Conservation (phyloP, 2,113 vertebrate species). For the Bagarius yarrelli region DNA sequence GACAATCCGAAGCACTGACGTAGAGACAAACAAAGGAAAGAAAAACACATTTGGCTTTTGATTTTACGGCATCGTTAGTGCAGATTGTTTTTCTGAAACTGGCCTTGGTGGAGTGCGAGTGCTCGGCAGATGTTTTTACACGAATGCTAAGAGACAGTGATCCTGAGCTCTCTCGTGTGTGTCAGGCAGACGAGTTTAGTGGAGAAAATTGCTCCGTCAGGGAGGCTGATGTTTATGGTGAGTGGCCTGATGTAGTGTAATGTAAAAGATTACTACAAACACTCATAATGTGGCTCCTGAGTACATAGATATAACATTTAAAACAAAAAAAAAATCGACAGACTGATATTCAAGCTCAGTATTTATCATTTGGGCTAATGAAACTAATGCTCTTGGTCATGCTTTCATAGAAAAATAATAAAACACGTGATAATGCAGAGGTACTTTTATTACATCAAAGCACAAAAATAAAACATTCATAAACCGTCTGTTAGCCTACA, state of each 20-base stretch:
- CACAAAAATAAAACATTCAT: background rate
- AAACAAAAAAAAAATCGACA: background rate
- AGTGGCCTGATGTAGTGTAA: background rate
- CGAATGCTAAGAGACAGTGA: background rate
- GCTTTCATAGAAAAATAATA: background rate
- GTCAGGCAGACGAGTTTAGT: background rate
- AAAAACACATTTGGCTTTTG: background rate
- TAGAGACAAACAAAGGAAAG: background rate
- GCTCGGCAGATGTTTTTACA: background rate
- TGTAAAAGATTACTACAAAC: slow-evolving; percentile 4
- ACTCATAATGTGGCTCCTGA: slow-evolving; percentile 26
- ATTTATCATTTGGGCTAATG: background rate
- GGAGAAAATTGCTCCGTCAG: background rate
- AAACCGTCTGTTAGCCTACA: background rate
- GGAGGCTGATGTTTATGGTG: slow-evolving; percentile 19
- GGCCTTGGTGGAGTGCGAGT: background rate
- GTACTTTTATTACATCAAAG: too few species aligned
- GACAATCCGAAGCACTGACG: background rate
- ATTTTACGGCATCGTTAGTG: background rate
- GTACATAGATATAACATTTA: background rate
- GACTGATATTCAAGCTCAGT: background rate
- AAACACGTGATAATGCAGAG: background rate
- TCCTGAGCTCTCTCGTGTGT: background rate
- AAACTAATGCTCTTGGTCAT: background rate
- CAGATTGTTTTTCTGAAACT: background rate